phyloP scores from a whole-genome alignment of 37 sponge, comb jelly and placozoan genomes.

The Aphrocallistes beatrix region DNA sequence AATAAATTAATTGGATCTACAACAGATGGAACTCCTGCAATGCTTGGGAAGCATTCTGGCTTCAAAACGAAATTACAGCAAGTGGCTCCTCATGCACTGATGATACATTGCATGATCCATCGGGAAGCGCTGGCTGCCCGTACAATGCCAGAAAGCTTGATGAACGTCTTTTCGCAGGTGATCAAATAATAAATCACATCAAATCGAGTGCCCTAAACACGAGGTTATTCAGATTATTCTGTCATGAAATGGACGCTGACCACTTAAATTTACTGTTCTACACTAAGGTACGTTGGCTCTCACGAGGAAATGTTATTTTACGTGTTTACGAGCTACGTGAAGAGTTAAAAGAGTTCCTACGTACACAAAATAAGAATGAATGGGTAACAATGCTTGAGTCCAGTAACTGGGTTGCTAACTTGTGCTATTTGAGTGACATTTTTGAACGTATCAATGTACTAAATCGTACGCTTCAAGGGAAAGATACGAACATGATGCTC shows the following conservation, averaged over 20 bases:
- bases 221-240: not conserved
- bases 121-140: not conserved
- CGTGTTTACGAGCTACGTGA: slow-evolving; percentile 17
- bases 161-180: not conserved
- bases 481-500: slow-evolving; percentile 12
- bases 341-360: slow-evolving; percentile 15
- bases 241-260: slow-evolving; percentile 14
- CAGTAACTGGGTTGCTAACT: not conserved
- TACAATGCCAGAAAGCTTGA: not conserved
- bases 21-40: not conserved
- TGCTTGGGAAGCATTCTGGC: not conserved
- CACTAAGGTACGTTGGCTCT: slow-evolving; percentile 2
- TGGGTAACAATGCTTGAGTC: not conserved
- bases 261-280: not conserved
- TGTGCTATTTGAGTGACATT: slow-evolving; percentile 18
- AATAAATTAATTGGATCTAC: not conserved
- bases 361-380: not conserved
- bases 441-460: slow-evolving; percentile 16
- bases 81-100: not conserved
- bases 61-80: not conserved
- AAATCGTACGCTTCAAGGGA: slow-evolving; percentile 14
- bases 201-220: not conserved
- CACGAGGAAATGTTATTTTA: slow-evolving; percentile 14
- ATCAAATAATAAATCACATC: not conserved
- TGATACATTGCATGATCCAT: not conserved